phyloP scores from a whole-genome alignment of 1,140 invertebrate genomes.

The Acromyrmex echinatior region DNA sequence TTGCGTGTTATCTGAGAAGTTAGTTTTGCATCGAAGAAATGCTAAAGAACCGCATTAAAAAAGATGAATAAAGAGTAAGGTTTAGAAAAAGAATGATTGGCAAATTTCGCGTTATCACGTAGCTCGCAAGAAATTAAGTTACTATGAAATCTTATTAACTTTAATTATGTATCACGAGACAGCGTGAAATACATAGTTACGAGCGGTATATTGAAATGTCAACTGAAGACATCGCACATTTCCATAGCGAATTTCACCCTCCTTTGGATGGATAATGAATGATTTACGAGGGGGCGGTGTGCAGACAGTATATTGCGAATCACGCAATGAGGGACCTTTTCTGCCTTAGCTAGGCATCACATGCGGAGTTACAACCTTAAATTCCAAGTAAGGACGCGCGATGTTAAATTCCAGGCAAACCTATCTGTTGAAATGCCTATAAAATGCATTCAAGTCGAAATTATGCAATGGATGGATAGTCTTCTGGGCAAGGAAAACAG shows the following conservation, averaged over 20 bases:
- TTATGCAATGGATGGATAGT: slow-evolving; percentile 19
- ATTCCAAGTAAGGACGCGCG: slow-evolving; percentile 53
- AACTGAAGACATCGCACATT: slow-evolving; percentile 21
- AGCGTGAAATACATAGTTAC: background rate
- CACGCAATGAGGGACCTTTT: slow-evolving; percentile 35
- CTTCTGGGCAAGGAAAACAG: background rate
- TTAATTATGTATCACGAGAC: background rate
- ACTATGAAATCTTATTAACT: background rate
- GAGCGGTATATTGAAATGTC: slow-evolving; percentile 53
- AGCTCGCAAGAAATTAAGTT: background rate
- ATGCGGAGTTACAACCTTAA: slow-evolving; percentile 47
- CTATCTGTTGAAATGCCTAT: slow-evolving; percentile 40
- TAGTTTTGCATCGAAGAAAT: background rate
- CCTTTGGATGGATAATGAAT: background rate
- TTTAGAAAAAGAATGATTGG: background rate
- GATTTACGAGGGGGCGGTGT: slow-evolving; percentile 28
- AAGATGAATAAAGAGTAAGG: background rate
- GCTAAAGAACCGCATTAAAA: too few relatives aligned
- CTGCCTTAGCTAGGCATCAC: background rate
- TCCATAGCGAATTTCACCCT: background rate
- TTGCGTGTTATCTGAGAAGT: too few relatives aligned
- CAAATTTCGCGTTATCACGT: background rate
- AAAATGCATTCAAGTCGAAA: slow-evolving; percentile 4
- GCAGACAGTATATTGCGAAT: background rate
- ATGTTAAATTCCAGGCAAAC: slow-evolving; percentile 32